phyloP scores from a whole-genome alignment of 1,140 invertebrate species.

The Lasioglossum baleicum region DNA sequence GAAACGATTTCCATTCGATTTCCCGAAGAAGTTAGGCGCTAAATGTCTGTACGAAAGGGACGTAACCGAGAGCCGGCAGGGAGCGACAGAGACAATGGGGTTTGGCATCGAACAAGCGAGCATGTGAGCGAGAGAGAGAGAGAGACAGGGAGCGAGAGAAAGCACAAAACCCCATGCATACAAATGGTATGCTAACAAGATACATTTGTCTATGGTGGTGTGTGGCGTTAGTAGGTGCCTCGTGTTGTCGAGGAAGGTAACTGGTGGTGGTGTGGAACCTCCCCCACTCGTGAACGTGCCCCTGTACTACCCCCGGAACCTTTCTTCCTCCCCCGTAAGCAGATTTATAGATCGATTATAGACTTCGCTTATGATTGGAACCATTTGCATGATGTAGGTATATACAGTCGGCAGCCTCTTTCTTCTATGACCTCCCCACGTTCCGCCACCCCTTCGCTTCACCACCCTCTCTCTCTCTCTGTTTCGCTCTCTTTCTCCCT shows the following conservation, averaged over 20 bases:
- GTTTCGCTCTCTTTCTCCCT: conserved; percentile 33
- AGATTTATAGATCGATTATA: conserved; percentile 81
- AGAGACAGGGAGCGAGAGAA: conserved; percentile 48
- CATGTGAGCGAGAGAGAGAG: conserved; percentile 29
- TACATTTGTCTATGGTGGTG: conserved; percentile 78
- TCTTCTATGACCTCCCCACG: conserved; percentile 27
- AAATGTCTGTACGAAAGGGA: conserved; percentile 68
- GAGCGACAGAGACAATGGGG: background rate
- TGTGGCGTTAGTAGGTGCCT: conserved; percentile 57
- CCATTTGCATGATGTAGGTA: conserved; percentile 79
- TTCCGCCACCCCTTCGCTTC: conserved; percentile 29
- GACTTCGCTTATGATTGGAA: conserved; percentile 79
- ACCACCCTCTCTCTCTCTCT: conserved; percentile 6
- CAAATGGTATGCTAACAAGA: conserved; percentile 79
- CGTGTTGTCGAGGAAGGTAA: conserved; percentile 19
- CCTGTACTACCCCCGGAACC: conserved; percentile 54
- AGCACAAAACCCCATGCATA: conserved; percentile 76
- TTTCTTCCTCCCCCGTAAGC: conserved; percentile 71
- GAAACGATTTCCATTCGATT: conserved; percentile 76
- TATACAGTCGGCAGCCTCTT: conserved; percentile 58
- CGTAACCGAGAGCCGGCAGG: conserved; percentile 39
- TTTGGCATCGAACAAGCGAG: background rate
- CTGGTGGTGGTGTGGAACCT: conserved; percentile 41
- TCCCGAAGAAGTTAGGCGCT: conserved; percentile 74
- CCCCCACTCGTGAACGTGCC: conserved; percentile 49